Evolutionary conservation across 2,888 invertebrate genomes (phyloP), one percentile per base, ranked within the genome.

Genomic region (Molorchus minor): DNA sequence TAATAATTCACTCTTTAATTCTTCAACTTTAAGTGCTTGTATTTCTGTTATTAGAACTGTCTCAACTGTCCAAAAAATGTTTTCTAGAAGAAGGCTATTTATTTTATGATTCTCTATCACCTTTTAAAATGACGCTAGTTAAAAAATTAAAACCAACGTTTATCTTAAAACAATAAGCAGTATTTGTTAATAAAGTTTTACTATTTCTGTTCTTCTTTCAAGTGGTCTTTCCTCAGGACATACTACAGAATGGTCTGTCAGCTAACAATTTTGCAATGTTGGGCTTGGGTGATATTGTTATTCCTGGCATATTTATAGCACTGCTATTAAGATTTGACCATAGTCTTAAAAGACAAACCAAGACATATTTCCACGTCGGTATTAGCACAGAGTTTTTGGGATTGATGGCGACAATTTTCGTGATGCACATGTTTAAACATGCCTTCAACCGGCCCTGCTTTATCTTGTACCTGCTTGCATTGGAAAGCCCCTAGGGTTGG

Each of bases 281-380:
- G 51, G 99, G 99, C 0, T 87, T 99, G 8, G 99, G 99, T 2
- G 99, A 99, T 80, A 98, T 99, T 73, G 99, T 99, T 25, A 94
- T 99, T 68, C 99, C 99, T 2, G 99, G 99, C 66, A 98, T 99
- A 77, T 99, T 99, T 81, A 98, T 99, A 74, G 98, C 99, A 0
- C 85, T 99, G 17, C 84, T 99, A 43, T 85, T 98, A 45, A 88
- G 99, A 68, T 99, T 97, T 82, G 99, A 99, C 83, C 87, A 91
- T 79, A 68, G 94, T 75, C 84, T 94, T 62, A 90, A 92, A 71
- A 84, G 94, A 13, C 91, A 91, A 77, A 88, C 89, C 8, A 88
- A 92, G 71, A 87, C 90, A 17, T 95, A 95, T 80, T 99, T 98
- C 84, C 91, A 91, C 76, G 2, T 94, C 97, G 2, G 92, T 98